These are phyloP conservation scores for Odontocerum albicorne DNA, from an alignment of 2,888 invertebrate species.

Conservation along the genomic window DNA sequence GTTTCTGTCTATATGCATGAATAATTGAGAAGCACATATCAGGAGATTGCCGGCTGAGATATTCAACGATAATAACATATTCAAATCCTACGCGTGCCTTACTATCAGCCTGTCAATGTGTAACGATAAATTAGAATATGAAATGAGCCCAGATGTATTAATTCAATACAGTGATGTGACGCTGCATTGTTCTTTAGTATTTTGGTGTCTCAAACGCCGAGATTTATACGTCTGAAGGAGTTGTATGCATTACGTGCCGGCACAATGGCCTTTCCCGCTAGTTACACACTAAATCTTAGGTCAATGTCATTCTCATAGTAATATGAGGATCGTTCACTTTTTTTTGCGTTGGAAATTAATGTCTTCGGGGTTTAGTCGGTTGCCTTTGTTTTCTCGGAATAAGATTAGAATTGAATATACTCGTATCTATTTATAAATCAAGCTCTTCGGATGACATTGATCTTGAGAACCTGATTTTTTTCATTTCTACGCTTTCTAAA, in stretches of 20 bases:
- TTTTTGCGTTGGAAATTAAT: too few species aligned
- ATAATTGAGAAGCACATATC: too few species aligned
- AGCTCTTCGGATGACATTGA: too few species aligned
- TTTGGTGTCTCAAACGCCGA: slow-evolving; percentile 13
- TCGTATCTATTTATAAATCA: too few species aligned
- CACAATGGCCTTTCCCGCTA: not conserved
- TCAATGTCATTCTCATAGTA: slow-evolving; percentile 12
- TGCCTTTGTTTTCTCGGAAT: too few species aligned
- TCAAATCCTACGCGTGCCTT: slow-evolving; percentile 7
- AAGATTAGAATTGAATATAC: too few species aligned
- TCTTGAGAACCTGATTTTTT: too few species aligned
- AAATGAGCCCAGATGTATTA: slow-evolving; percentile 25
- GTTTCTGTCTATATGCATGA: too few species aligned
- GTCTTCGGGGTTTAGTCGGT: too few species aligned
- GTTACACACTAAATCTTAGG: not conserved
- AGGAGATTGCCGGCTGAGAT: too few species aligned
- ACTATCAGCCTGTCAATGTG: slow-evolving; percentile 21
- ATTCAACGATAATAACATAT: slow-evolving; percentile 7
- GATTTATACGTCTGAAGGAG: slow-evolving; percentile 16
- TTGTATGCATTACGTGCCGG: not conserved
- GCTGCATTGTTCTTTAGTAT: slow-evolving; percentile 12
- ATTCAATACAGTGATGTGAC: slow-evolving; percentile 15
- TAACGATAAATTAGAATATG: slow-evolving; percentile 28
- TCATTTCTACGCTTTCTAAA: too few species aligned
- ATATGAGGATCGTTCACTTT: too few species aligned